Percentiles rank a stretch among this genome's conserved stretches.
Evolutionary conservation across 2,113 vertebrate genomes (phyloP).

Genomic region (Grallaria varia): DNA sequence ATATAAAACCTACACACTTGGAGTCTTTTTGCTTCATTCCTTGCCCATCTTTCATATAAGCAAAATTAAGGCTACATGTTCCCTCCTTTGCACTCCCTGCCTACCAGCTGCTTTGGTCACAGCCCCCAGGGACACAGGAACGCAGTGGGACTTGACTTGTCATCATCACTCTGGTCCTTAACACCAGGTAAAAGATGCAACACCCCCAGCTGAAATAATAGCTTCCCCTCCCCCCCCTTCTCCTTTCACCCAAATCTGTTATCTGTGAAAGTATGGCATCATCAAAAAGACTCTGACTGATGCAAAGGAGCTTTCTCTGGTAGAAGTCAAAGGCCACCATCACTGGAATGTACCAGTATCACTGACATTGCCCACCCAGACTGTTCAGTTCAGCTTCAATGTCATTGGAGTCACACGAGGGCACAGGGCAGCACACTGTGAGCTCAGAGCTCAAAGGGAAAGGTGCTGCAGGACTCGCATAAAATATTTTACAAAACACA

Average conservation of each 20-base stretch:
- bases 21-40: not conserved
- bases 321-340: not conserved
- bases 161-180: not conserved
- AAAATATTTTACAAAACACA: not conserved
- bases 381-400: not conserved
- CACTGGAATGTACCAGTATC: not conserved
- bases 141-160: fast-evolving
- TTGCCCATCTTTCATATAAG: not conserved
- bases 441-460: not conserved
- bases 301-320: not conserved
- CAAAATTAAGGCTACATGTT: not conserved
- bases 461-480: not conserved
- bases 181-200: not conserved
- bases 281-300: not conserved
- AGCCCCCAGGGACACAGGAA: not conserved
- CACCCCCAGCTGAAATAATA: not conserved
- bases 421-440: not conserved
- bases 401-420: not conserved
- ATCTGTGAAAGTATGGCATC: not conserved
- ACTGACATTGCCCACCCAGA: not conserved
- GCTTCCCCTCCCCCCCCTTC: fast-evolving
- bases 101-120: not conserved
- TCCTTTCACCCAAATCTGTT: not conserved
- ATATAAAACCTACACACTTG: not conserved
- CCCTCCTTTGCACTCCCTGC: not conserved